phyloP scores from a whole-genome alignment of 2,113 vertebrate genomes.

The Halcyon senegalensis region DNA sequence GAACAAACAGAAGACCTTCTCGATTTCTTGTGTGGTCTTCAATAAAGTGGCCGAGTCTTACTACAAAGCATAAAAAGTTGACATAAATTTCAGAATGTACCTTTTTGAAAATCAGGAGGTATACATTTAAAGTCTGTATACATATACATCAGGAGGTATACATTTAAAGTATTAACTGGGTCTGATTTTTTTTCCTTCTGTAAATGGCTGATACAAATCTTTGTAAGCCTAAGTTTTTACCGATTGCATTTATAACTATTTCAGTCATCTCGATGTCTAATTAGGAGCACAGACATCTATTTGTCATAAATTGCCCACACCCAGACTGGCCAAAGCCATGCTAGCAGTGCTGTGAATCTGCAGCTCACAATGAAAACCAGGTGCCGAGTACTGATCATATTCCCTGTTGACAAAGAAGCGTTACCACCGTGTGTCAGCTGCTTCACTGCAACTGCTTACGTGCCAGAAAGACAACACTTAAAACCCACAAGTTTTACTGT shows the following conservation, averaged over 20 bases:
- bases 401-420: background rate
- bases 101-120: background rate
- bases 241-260: background rate
- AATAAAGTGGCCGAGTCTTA: background rate
- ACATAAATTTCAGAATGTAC: background rate
- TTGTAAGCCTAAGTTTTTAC: background rate
- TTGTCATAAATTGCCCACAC: background rate
- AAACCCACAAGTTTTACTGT: background rate
- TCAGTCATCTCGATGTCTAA: background rate
- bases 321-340: background rate
- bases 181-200: background rate
- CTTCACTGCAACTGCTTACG: background rate
- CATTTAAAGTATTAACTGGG: background rate
- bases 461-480: background rate
- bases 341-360: background rate
- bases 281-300: background rate
- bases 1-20: background rate
- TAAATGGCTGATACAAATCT: background rate
- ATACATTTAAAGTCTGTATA: background rate
- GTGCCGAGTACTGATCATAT: background rate
- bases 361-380: background rate
- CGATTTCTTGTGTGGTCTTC: background rate
- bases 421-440: background rate
- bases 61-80: background rate
- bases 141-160: background rate